phyloP scores from a whole-genome alignment of 2,113 vertebrate species.

The Strix uralensis region DNA sequence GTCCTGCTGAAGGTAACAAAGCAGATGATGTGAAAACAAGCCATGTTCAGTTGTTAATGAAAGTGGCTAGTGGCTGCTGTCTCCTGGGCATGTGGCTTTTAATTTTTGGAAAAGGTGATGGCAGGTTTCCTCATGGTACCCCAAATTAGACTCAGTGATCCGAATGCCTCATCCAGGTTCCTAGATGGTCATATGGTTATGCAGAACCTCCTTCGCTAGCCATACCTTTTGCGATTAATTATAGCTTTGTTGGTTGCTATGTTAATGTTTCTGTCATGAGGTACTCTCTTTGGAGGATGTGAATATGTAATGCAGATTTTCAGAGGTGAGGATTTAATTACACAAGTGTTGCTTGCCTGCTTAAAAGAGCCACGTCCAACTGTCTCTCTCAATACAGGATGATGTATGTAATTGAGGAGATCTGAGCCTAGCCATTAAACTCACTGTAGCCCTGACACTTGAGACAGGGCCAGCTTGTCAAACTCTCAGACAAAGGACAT shows the following conservation, averaged over 20 bases:
- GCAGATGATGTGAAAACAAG: background rate
- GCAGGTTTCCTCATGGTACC: background rate
- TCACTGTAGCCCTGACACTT: background rate
- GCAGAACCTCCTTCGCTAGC: background rate
- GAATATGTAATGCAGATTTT: background rate
- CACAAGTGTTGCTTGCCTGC: background rate
- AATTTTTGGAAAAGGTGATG: background rate
- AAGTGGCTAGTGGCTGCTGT: background rate
- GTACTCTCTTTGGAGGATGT: background rate
- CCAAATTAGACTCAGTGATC: background rate
- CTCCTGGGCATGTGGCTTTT: background rate
- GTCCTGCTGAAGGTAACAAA: background rate
- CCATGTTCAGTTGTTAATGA: background rate
- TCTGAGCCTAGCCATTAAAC: background rate
- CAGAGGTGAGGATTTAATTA: background rate
- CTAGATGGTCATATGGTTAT: background rate
- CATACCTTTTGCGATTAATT: background rate
- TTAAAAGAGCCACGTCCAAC: background rate
- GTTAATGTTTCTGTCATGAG: background rate
- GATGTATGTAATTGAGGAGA: background rate
- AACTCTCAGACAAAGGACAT: background rate
- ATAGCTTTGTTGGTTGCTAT: background rate
- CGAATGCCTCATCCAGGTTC: background rate
- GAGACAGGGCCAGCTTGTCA: background rate
- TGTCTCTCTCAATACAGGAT: background rate